phyloP scores from a whole-genome alignment of 2,888 invertebrate genomes.

The Tridacna gigas region DNA sequence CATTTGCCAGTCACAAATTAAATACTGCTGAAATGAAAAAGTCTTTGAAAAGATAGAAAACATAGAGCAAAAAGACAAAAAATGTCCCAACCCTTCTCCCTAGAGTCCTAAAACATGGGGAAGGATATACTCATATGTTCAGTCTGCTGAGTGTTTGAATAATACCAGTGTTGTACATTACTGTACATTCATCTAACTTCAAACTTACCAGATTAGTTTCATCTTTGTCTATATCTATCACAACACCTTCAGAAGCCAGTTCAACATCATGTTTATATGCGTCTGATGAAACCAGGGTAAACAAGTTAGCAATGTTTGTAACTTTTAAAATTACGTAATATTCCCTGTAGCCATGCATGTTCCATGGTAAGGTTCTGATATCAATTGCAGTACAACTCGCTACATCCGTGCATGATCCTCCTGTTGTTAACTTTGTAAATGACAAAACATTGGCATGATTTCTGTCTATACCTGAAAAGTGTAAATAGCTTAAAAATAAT shows the following conservation, averaged over 20 bases:
- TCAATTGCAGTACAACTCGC: conserved; percentile 52
- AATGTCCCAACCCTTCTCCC: too few species aligned
- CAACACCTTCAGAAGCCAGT: conserved; percentile 59
- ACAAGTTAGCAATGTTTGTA: conserved; percentile 56
- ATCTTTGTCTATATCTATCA: conserved; percentile 52
- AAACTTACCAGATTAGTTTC: conserved; percentile 22
- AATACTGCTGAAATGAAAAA: too few species aligned
- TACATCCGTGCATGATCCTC: conserved; percentile 42
- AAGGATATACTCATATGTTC: too few species aligned
- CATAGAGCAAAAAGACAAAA: too few species aligned
- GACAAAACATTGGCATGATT: conserved; percentile 26
- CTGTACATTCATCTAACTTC: too few species aligned
- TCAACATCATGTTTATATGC: conserved; percentile 63
- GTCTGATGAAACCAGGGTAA: conserved; percentile 46
- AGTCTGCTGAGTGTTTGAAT: too few species aligned
- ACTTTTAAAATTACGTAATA: conserved; percentile 66
- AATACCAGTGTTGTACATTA: too few species aligned
- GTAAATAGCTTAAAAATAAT: too few species aligned
- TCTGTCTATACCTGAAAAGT: conserved; percentile 23
- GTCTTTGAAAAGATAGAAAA: too few species aligned
- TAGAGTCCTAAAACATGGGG: too few species aligned
- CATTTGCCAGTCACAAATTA: too few species aligned
- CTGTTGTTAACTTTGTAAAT: conserved; percentile 26
- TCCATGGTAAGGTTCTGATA: conserved; percentile 48
- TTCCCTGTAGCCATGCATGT: conserved; percentile 54